Evolutionary conservation across 2,797 vertebrate species (phyloP), one percentile per base, ranked within the genome.

Genomic region (Australoheros facetus): DNA sequence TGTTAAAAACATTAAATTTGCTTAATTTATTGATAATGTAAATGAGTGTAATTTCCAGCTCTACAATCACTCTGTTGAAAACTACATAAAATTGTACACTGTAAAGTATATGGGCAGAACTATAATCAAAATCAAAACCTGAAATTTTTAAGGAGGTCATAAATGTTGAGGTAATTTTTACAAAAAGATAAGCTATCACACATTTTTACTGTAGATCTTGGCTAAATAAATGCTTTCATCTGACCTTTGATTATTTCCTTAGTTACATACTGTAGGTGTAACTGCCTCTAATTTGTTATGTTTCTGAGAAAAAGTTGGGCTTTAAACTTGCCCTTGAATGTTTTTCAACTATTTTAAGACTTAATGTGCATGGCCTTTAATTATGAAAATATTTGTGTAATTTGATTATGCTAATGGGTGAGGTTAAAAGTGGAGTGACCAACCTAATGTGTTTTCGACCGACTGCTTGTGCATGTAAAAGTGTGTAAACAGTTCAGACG

Each of bases 401-500:
- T 69, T 69, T 69, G 45, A 69, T 71, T 39, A 28, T 19, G 4
- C 45, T 69, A 69, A 69, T 69, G 64, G 64, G 0, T 11, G 14
- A 51, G 11, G 10, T 56, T 51, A 80, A 78, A 80, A 66, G 54
- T 78, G 45, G 73, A 73, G 51, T 60, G 56, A 77, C 80, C 70
- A 55, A 55, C 54, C 66, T 32, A 55, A 59, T 58, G 48, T 53
- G 48, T 30, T 77, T 73, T 66, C 17, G 64, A 79, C 56, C 23
- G 45, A 66, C 53, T 80, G n/a, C 58, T 56, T 21, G 17, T n/a
- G 66, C 51, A 30, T 73, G 66, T 81, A 70, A 14, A 85, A 83
- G 56, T 28, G 59, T 9, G 81, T 70, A 80, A 85, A 89, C 74
- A 48, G 73, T 78, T 83, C 82, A 4, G 4, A 71, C 55, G 56